A percentile compares a stretch with the other conserved stretches of the same genome.
These are phyloP conservation scores for Pteronura brasiliensis DNA, from an alignment of 2,113 vertebrate genomes.

Conservation along the genomic window DNA sequence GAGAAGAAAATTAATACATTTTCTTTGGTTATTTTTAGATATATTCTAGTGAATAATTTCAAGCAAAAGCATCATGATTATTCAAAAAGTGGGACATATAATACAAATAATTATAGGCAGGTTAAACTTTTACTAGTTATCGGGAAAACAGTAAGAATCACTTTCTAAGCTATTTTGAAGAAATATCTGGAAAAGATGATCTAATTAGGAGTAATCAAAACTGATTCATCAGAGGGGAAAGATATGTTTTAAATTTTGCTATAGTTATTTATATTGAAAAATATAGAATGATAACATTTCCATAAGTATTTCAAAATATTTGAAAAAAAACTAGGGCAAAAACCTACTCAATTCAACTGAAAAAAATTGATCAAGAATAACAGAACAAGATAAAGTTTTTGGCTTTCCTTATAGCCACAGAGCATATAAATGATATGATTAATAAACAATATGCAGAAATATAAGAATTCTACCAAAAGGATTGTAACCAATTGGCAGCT, in stretches of 20 bases:
- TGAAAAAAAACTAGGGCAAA: neutral
- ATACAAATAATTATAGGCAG: slow-evolving; percentile 38
- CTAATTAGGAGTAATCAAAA: slow-evolving; percentile 43
- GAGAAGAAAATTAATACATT: slow-evolving; percentile 8
- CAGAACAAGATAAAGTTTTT: neutral
- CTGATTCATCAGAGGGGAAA: neutral
- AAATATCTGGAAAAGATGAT: neutral
- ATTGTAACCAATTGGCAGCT: neutral
- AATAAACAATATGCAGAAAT: neutral
- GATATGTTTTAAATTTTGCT: neutral
- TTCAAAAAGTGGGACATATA: slow-evolving; percentile 33
- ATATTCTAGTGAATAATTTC: slow-evolving; percentile 43
- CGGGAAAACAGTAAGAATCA: neutral
- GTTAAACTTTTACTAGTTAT: slow-evolving; percentile 54
- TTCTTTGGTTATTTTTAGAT: slow-evolving; percentile 60
- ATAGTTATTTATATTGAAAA: slow-evolving; percentile 3
- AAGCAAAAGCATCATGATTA: slow-evolving; percentile 35
- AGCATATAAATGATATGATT: neutral
- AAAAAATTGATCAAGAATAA: neutral
- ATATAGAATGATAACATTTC: neutral
- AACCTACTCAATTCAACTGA: neutral
- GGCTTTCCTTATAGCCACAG: neutral
- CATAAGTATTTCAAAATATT: neutral
- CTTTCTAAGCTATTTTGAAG: slow-evolving; percentile 30
- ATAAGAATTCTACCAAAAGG: neutral